A percentile compares a stretch with the other conserved stretches of the same genome.
Evolutionary conservation across 2,797 vertebrate species (phyloP).

Genomic region (Mormyrus proboscirostris): DNA sequence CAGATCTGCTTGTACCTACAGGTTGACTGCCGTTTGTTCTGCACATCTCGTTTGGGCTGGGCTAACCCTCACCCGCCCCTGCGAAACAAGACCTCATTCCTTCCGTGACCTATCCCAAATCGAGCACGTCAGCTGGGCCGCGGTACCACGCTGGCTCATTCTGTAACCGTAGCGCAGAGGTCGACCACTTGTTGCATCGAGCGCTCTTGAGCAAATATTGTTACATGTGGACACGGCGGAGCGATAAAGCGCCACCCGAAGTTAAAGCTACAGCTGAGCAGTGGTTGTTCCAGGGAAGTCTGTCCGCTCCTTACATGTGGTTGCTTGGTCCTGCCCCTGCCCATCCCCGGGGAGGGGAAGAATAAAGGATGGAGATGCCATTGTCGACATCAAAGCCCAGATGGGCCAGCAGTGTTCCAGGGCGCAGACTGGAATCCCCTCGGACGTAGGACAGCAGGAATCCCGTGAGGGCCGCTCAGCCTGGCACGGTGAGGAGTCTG

Average conservation of each 20-base stretch:
- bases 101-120: constrained; percentile 44
- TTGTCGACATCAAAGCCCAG: constrained; percentile 56
- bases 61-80: neutral
- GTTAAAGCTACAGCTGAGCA: constrained; percentile 43
- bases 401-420: constrained; percentile 12
- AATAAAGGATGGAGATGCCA: neutral
- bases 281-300: constrained; percentile 65
- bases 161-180: constrained; percentile 64
- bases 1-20: neutral
- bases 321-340: constrained; percentile 5
- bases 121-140: constrained; percentile 61
- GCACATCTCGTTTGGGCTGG: neutral
- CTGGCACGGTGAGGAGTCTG: neutral
- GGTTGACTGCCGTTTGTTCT: constrained; percentile 22
- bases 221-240: constrained; percentile 70
- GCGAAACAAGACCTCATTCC: constrained; percentile 17
- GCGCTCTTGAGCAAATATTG: constrained; percentile 73
- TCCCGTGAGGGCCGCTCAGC: neutral
- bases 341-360: neutral
- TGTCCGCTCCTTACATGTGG: constrained; percentile 35
- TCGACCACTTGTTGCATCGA: constrained; percentile 74
- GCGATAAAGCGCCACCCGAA: constrained; percentile 59
- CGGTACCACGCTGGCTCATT: constrained; percentile 64
- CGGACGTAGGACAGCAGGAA: neutral
- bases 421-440: neutral